phyloP scores from a whole-genome alignment of 2,797 vertebrate genomes.

The Lerista edwardsae region DNA sequence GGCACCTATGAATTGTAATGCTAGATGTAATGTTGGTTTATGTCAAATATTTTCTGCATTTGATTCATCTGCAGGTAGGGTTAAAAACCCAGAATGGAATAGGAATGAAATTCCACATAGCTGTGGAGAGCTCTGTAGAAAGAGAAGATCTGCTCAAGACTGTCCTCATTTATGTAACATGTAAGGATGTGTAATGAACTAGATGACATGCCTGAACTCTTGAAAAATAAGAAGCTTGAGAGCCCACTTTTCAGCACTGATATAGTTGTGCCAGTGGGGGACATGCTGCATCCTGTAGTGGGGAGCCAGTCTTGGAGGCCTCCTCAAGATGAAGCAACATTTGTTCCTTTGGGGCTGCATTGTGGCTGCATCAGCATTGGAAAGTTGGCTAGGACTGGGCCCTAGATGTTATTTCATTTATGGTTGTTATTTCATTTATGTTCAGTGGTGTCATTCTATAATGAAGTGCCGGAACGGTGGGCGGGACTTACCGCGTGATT shows the following conservation, averaged over 20 bases:
- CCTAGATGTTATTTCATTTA: not conserved
- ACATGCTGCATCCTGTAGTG: too few species aligned
- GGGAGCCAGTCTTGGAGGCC: too few species aligned
- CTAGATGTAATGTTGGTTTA: not conserved
- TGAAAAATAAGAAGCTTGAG: not conserved
- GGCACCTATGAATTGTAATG: not conserved
- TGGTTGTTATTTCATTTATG: too few species aligned
- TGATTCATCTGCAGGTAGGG: conserved; percentile 83
- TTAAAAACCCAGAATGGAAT: conserved; percentile 96
- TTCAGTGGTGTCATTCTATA: too few species aligned
- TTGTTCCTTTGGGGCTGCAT: too few species aligned
- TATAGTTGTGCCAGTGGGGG: too few species aligned
- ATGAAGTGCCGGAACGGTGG: too few species aligned
- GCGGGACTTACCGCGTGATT: too few species aligned
- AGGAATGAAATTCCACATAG: conserved; percentile 98
- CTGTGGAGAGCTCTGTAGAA: conserved; percentile 97
- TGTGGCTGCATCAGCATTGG: too few species aligned
- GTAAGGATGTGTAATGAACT: conserved; percentile 78
- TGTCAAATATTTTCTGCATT: conserved; percentile 33
- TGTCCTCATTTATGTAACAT: conserved; percentile 98
- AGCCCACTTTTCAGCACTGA: too few species aligned
- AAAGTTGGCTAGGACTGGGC: too few species aligned
- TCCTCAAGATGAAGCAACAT: too few species aligned
- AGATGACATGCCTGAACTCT: conserved; percentile 9
- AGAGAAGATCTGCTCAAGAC: conserved; percentile 88